A percentile compares a stretch with the other conserved stretches of the same genome.
Evolutionary conservation across 1,140 invertebrate genomes (phyloP).

Genomic region (Vanessa tameamea): DNA sequence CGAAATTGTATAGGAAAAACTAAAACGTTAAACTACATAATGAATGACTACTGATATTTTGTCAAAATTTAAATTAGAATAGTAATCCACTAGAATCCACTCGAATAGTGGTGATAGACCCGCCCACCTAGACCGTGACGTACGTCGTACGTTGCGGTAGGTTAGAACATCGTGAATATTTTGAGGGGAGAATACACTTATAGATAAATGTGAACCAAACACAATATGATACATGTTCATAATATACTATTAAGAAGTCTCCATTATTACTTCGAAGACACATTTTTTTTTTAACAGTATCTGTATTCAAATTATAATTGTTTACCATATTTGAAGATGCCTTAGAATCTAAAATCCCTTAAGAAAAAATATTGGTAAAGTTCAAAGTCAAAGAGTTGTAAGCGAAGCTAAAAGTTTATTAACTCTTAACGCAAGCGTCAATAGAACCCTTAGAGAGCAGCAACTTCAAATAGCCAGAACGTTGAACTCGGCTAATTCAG

Average conservation of each 20-base stretch:
- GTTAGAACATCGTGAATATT: slow-evolving; percentile 13
- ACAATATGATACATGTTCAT: no score
- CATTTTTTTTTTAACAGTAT: no score
- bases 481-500: slow-evolving; percentile 34
- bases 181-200: slow-evolving; percentile 6
- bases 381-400: slow-evolving; percentile 15
- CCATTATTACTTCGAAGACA: no score
- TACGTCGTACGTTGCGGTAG: slow-evolving; percentile 24
- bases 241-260: no score
- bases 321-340: no score
- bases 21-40: background rate
- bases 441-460: slow-evolving; percentile 22
- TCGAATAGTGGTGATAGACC: background rate
- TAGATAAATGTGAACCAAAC: background rate
- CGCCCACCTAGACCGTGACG: slow-evolving; percentile 15
- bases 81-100: background rate
- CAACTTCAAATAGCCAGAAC: slow-evolving; percentile 29
- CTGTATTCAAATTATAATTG: no score
- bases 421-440: slow-evolving; percentile 8
- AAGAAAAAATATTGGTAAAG: slow-evolving; percentile 7
- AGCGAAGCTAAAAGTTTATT: slow-evolving; percentile 18
- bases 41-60: background rate
- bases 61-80: background rate
- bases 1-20: background rate
- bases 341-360: background rate